Evolutionary conservation across 2,113 vertebrate species (phyloP), one percentile per base, ranked within the genome.

Genomic region (Alethe castanea): DNA sequence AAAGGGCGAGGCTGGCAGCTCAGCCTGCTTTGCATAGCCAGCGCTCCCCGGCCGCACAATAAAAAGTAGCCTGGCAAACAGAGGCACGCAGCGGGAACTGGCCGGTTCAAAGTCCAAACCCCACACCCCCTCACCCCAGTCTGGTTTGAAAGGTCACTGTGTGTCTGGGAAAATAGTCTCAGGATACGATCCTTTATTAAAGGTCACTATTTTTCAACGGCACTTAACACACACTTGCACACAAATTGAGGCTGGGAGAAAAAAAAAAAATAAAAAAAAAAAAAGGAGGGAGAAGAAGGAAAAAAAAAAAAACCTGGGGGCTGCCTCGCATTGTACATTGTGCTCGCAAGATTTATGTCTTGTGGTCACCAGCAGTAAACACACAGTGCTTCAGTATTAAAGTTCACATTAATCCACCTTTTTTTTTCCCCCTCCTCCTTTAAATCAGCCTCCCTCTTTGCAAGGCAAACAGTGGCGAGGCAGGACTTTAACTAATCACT

Each of bases 161-260:
- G 98, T 99, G 99, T 99, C 99, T 99, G 99, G 99, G 98, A 99
- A 99, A 98, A 98, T 98, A 98, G 98, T 98, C 97, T 94, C 98
- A 98, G 98, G 98, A 98, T 99, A 98, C 98, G 98, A 98, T 98
- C 98, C 97, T 98, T 99, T 99, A 99, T 99, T 98, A 99, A 99
- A 99, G 98, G 99, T 99, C 98, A 98, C 98, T 98, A 98, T 98
- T 98, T 99, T 99, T 99, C 98, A 99, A 98, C 97, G 97, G 98
- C 96, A 99, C 98, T 98, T 98, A 98, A 98, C 98, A 98, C 97
- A 98, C 97, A 97, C 97, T 98, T 96, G 96, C 96, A 97, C 94
- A 97, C 98, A 97, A 97, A 98, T 96, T 97, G 96, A 98, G 97
- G 94, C 96, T 82, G 76, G 79, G 66, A 86, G 90, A 96, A 69